Conservation (phyloP, 2,797 vertebrate species). For the Scarus forsteni region DNA sequence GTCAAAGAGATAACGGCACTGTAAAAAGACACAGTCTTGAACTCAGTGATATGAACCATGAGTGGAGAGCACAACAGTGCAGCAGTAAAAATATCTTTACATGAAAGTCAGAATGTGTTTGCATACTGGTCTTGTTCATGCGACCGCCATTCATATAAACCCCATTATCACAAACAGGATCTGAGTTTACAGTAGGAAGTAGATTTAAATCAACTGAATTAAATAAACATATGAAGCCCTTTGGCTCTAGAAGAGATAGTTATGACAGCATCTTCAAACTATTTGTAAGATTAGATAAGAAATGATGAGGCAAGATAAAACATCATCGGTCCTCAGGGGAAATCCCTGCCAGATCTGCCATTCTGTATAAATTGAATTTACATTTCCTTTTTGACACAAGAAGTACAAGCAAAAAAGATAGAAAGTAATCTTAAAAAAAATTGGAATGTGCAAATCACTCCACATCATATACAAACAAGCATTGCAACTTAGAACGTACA, state of each 20-base stretch:
- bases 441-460: not conserved
- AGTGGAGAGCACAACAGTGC: not conserved
- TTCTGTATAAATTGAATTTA: not conserved
- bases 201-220: not conserved
- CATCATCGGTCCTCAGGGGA: not conserved
- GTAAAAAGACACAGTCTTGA: slow-evolving; percentile 60
- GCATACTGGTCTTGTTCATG: no score
- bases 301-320: not conserved
- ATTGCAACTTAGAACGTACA: not conserved
- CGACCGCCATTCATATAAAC: not conserved
- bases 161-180: not conserved
- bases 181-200: not conserved
- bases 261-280: not conserved
- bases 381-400: not conserved
- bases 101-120: not conserved
- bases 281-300: not conserved
- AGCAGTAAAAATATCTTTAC: not conserved
- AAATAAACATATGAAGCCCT: not conserved
- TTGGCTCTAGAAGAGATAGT: not conserved
- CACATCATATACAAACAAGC: not conserved
- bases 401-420: not conserved
- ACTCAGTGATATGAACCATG: slow-evolving; percentile 40
- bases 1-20: slow-evolving; percentile 67
- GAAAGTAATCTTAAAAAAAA: not conserved
- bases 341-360: not conserved